These are phyloP conservation scores for Phalanger gymnotis DNA, from an alignment of 2,797 vertebrate genomes.

Conservation along the genomic window DNA sequence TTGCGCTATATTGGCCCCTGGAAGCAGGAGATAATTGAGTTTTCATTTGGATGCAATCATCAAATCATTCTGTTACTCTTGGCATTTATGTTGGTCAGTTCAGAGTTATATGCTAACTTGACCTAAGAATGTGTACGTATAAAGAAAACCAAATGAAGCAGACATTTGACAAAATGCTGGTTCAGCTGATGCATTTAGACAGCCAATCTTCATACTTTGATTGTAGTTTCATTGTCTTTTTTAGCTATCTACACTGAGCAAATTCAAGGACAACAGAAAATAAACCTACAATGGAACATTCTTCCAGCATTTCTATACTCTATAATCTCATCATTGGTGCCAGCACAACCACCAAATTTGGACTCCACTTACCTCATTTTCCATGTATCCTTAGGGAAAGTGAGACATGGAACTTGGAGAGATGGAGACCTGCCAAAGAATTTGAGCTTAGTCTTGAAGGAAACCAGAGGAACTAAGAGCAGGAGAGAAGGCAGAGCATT, in stretches of 20 bases:
- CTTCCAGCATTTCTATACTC: not conserved
- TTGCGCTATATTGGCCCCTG: not conserved
- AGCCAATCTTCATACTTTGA: not conserved
- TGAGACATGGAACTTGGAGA: not conserved
- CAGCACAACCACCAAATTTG: not conserved
- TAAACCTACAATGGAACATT: not conserved
- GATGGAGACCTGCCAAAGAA: not conserved
- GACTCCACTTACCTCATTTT: not conserved
- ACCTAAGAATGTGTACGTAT: not conserved
- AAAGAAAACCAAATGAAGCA: not conserved
- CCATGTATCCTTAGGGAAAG: not conserved
- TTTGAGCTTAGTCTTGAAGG: not conserved
- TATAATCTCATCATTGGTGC: not conserved
- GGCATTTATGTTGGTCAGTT: constrained; percentile 9
- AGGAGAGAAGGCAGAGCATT: not conserved
- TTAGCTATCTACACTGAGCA: not conserved
- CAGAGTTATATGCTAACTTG: not conserved
- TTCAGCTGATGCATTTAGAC: not conserved
- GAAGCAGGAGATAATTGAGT: not conserved
- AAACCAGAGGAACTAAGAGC: not conserved
- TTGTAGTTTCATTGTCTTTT: not conserved
- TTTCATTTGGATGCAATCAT: not conserved
- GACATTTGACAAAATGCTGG: not conserved
- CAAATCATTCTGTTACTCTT: not conserved
- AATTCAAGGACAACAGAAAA: not conserved